Conservation (phyloP, 2,888 invertebrate genomes). For the Macrophya alboannulata region DNA sequence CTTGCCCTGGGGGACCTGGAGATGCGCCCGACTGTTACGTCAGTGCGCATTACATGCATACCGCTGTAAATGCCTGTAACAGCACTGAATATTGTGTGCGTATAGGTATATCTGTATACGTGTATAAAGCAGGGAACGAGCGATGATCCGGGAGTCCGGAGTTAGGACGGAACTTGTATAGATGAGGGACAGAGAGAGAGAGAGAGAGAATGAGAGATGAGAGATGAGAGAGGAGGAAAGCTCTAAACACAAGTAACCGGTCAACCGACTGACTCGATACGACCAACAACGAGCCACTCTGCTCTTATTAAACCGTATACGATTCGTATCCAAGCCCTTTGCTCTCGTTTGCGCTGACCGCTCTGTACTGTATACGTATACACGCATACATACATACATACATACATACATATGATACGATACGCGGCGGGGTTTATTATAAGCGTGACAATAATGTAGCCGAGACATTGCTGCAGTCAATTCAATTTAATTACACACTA, state of each 20-base stretch:
- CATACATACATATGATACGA: not conserved
- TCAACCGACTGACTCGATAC: not conserved
- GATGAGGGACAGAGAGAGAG: not conserved
- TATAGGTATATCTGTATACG: not conserved
- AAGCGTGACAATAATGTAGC: constrained; percentile 12
- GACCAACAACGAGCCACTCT: constrained; percentile 17
- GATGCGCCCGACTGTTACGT: not conserved
- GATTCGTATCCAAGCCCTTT: constrained; percentile 23
- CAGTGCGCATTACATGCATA: not conserved
- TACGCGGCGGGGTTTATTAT: not conserved
- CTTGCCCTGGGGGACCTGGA: not conserved
- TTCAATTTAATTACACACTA: constrained; percentile 22
- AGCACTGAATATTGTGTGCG: not conserved
- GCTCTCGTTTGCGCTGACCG: not conserved
- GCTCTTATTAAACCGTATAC: constrained; percentile 15
- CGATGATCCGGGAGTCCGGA: constrained; percentile 11
- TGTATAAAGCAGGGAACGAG: constrained; percentile 3
- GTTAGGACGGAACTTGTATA: constrained; percentile 6
- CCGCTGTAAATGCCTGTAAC: constrained; percentile 1
- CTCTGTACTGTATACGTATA: not conserved
- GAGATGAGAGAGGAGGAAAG: not conserved
- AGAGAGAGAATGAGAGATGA: not conserved
- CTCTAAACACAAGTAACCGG: constrained; percentile 35
- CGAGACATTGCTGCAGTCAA: constrained; percentile 3
- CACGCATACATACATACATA: not conserved